A percentile compares a stretch with the other conserved stretches of the same genome.
These are phyloP conservation scores for Phataginus tricuspis DNA, from an alignment of 2,797 vertebrate species.

Conservation along the genomic window DNA sequence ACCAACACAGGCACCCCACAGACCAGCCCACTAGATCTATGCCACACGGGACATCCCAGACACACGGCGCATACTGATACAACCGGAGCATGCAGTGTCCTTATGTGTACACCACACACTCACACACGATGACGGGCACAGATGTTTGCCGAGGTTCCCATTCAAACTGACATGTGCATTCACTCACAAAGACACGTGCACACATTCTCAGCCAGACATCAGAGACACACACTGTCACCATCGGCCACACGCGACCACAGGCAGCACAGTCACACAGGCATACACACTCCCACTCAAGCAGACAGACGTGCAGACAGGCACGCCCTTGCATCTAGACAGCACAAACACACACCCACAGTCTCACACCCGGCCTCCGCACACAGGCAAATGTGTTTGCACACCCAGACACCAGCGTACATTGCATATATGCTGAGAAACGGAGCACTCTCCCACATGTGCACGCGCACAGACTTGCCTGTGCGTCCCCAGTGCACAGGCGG, in stretches of 20 bases:
- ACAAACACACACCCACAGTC: background rate
- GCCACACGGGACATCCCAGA: background rate
- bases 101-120: background rate
- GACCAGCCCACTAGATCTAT: background rate
- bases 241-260: no score
- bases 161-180: background rate
- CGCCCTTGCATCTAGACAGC: background rate
- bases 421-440: background rate
- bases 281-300: background rate
- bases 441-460: background rate
- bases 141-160: background rate
- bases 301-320: background rate
- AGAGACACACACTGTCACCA: background rate
- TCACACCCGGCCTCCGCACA: background rate
- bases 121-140: background rate
- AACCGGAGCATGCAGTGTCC: accelerated
- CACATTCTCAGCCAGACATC: background rate
- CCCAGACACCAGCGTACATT: background rate
- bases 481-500: background rate
- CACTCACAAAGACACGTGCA: background rate
- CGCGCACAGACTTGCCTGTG: background rate
- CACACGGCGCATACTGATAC: background rate
- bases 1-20: background rate
- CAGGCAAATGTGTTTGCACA: background rate
- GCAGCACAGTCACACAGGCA: background rate